Percentiles rank a stretch among this genome's conserved stretches.
These are phyloP conservation scores for Cirrhinus molitorella DNA, from an alignment of 2,797 vertebrate species.

Conservation along the genomic window DNA sequence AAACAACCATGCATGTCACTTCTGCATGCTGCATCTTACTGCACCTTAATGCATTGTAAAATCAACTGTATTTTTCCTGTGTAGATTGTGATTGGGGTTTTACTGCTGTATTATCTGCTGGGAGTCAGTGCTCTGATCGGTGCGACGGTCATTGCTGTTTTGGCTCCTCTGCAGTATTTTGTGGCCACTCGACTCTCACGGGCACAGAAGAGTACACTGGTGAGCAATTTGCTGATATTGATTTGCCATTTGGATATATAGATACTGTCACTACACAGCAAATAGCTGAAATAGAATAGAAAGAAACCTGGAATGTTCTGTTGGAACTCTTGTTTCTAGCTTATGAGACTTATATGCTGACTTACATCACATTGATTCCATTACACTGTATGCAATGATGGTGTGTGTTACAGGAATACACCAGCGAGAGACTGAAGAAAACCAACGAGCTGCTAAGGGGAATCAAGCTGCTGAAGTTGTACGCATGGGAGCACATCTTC, in stretches of 20 bases:
- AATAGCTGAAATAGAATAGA: background rate
- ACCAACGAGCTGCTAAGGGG: slow-evolving; percentile 96
- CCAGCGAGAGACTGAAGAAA: slow-evolving; percentile 94
- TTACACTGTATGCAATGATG: background rate
- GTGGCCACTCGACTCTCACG: slow-evolving; percentile 97
- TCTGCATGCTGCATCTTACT: too few species aligned
- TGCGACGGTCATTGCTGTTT: slow-evolving; percentile 92
- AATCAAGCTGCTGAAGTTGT: slow-evolving; percentile 96
- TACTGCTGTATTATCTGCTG: slow-evolving; percentile 96
- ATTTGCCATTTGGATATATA: background rate
- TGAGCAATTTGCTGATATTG: slow-evolving; percentile 71
- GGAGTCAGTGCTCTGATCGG: slow-evolving; percentile 98
- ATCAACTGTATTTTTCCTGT: too few species aligned
- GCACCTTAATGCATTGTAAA: too few species aligned
- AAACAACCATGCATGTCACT: too few species aligned
- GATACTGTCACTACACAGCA: background rate
- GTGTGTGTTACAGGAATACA: slow-evolving; percentile 88
- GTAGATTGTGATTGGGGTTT: slow-evolving; percentile 93
- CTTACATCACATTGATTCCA: too few species aligned
- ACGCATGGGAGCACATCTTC: slow-evolving; percentile 98
- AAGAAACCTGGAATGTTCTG: background rate
- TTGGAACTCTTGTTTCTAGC: background rate
- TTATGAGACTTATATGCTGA: background rate
- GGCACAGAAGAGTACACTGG: slow-evolving; percentile 94
- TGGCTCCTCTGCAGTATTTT: slow-evolving; percentile 97